Conservation (phyloP, 2,888 invertebrate species). For the Chloromyia formosa region DNA sequence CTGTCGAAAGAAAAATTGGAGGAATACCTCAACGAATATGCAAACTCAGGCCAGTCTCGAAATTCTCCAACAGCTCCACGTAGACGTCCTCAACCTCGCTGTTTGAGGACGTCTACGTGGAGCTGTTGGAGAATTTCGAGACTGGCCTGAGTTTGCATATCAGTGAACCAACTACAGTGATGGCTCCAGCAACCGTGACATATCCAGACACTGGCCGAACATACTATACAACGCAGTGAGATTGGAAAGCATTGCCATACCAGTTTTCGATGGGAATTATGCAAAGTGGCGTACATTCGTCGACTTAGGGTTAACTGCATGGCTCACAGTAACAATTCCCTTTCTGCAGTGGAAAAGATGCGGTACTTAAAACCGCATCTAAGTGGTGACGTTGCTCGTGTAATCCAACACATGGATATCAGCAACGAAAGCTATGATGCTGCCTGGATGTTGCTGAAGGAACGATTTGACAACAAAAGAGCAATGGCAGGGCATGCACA, state of each 20-base stretch:
- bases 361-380: background rate
- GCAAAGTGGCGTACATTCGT: background rate
- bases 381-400: background rate
- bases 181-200: too few relatives aligned
- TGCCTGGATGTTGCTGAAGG: background rate
- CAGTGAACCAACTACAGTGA: too few relatives aligned
- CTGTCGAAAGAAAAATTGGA: too few relatives aligned
- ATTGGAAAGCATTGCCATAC: background rate
- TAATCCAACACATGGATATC: background rate
- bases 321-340: background rate
- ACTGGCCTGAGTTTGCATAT: too few relatives aligned
- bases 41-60: too few relatives aligned
- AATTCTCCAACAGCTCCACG: too few relatives aligned
- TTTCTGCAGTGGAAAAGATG: background rate
- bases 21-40: too few relatives aligned
- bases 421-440: background rate
- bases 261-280: background rate
- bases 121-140: too few relatives aligned
- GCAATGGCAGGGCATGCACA: background rate
- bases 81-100: too few relatives aligned
- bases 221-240: background rate
- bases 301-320: background rate
- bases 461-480: background rate
- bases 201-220: too few relatives aligned
- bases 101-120: too few relatives aligned